Conservation (phyloP, 2,888 invertebrate species). For the Baccha elongata region DNA sequence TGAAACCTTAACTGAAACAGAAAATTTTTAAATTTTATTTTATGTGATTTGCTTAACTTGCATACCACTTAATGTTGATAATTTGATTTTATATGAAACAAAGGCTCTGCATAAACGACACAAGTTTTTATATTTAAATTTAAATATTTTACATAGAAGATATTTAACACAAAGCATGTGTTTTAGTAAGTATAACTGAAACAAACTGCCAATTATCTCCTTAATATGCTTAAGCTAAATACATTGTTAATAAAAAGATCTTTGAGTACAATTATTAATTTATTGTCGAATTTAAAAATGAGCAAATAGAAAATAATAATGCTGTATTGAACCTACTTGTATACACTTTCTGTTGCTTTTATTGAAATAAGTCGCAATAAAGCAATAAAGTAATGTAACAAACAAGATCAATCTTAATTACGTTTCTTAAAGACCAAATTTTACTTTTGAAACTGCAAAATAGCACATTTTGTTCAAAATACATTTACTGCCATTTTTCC, state of each 20-base stretch:
- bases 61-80: too few relatives aligned
- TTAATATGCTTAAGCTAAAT: constrained; percentile 40
- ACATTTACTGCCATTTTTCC: constrained; percentile 45
- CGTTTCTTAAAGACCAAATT: constrained; percentile 39
- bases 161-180: not conserved
- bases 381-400: constrained; percentile 44
- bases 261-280: constrained; percentile 49
- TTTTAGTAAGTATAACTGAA: constrained; percentile 15
- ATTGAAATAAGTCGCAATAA: constrained; percentile 59
- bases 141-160: not conserved
- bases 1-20: too few relatives aligned
- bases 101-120: too few relatives aligned
- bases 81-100: too few relatives aligned
- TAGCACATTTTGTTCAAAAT: constrained; percentile 34
- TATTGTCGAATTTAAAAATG: constrained; percentile 65
- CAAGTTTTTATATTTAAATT: too few relatives aligned
- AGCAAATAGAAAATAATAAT: constrained; percentile 26
- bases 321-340: constrained; percentile 37
- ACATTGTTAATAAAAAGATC: constrained; percentile 39
- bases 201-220: constrained; percentile 28
- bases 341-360: constrained; percentile 25
- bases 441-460: constrained; percentile 38
- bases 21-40: too few relatives aligned
- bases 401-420: constrained; percentile 61
- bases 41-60: too few relatives aligned